Evolutionary conservation across 2,113 vertebrate species (phyloP).

Genomic region (Pelusios castaneus): DNA sequence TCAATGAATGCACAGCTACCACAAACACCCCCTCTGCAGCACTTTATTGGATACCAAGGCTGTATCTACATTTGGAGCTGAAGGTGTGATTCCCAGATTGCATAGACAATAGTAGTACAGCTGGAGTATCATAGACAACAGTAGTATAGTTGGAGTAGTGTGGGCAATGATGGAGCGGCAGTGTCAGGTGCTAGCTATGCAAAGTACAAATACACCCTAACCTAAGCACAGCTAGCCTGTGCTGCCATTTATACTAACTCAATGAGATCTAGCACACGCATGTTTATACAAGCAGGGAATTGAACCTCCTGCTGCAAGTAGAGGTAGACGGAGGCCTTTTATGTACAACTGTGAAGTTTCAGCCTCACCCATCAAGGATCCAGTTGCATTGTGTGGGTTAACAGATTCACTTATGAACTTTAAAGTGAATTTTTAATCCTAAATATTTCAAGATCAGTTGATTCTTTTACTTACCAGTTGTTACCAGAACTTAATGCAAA

Average conservation of each 20-base stretch:
- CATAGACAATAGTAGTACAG: background rate
- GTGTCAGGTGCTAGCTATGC: background rate
- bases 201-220: background rate
- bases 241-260: background rate
- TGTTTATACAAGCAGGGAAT: background rate
- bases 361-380: no score
- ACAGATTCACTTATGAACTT: background rate
- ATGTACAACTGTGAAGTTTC: background rate
- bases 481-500: background rate
- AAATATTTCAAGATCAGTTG: background rate
- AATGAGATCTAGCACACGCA: background rate
- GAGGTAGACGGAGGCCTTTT: background rate
- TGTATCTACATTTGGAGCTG: background rate
- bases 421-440: background rate
- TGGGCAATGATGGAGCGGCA: background rate
- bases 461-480: background rate
- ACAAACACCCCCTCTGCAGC: background rate
- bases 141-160: background rate
- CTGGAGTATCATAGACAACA: no score
- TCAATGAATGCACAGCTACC: background rate
- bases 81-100: background rate
- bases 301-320: background rate
- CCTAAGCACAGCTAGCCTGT: no score
- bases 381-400: no score
- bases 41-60: fast-evolving